Conservation (phyloP, 1,140 invertebrate species). For the Plutomurus gul region DNA sequence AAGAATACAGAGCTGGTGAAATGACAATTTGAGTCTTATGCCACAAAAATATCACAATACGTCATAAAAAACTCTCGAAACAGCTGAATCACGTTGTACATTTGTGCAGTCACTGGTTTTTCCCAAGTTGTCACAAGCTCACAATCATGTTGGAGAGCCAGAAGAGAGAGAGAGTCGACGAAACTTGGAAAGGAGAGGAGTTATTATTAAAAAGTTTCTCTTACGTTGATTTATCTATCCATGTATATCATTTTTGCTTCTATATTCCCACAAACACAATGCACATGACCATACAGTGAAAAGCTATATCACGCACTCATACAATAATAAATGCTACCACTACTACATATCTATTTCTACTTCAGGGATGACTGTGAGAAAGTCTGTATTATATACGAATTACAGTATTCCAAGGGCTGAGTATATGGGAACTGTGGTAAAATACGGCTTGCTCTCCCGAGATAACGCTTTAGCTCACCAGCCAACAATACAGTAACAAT, state of each 20-base stretch:
- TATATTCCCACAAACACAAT: neutral
- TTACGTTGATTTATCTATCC: conserved; percentile 30
- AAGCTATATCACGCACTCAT: neutral
- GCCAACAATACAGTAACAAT: neutral
- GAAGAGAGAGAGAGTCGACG: too few relatives aligned
- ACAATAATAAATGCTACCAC: too few relatives aligned
- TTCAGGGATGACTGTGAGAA: too few relatives aligned
- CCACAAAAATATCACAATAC: conserved; percentile 22
- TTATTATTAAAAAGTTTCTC: conserved; percentile 42
- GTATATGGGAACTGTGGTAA: too few relatives aligned
- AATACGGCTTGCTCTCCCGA: too few relatives aligned
- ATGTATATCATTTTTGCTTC: neutral
- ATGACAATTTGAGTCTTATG: conserved; percentile 4
- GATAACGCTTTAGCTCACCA: neutral
- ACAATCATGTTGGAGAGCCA: too few relatives aligned
- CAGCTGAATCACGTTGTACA: neutral
- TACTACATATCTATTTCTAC: too few relatives aligned
- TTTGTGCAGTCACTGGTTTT: conserved; percentile 15
- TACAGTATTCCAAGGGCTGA: too few relatives aligned
- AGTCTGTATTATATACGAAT: too few relatives aligned
- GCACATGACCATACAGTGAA: neutral
- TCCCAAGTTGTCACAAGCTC: neutral
- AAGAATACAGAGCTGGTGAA: too few relatives aligned
- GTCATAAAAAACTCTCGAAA: conserved; percentile 4
- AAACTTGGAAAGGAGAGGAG: conserved; percentile 31